Conservation (phyloP, 2,113 vertebrate species). For the Percina caprodes region DNA sequence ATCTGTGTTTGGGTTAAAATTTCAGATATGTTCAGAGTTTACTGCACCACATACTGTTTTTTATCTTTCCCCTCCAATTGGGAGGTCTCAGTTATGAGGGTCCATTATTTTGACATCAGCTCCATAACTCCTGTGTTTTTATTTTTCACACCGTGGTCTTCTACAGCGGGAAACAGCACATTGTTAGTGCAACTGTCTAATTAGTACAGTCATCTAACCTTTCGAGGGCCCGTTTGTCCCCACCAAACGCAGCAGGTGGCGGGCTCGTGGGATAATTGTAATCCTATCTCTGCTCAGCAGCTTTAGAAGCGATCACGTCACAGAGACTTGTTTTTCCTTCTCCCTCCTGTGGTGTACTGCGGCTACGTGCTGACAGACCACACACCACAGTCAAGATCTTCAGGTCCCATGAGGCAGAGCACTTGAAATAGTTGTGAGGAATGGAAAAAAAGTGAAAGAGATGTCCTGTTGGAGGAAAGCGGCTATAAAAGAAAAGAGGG, state of each 20-base stretch:
- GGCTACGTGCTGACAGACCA: conserved; percentile 31
- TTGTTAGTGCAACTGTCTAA: conserved; percentile 41
- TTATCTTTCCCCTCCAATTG: background rate
- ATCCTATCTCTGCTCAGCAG: background rate
- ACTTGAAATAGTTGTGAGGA: conserved; percentile 27
- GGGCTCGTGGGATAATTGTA: conserved; percentile 33
- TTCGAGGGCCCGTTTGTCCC: conserved; percentile 4
- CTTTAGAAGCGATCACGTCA: conserved; percentile 53
- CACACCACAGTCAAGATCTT: conserved; percentile 27
- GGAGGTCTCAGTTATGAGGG: conserved; percentile 2
- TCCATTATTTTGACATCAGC: conserved; percentile 25
- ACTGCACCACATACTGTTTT: background rate
- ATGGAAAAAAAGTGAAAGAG: conserved; percentile 34
- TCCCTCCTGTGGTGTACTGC: background rate
- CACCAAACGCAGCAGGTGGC: conserved; percentile 52
- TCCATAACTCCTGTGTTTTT: background rate
- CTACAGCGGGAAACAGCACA: conserved; percentile 7
- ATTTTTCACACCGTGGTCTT: conserved; percentile 4
- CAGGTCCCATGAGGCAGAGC: conserved; percentile 17
- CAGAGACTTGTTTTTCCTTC: background rate
- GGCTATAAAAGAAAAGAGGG: conserved; percentile 29
- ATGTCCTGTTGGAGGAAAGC: conserved; percentile 29
- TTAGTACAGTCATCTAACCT: conserved; percentile 59
- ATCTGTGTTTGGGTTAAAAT: conserved; percentile 9
- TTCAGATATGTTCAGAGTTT: background rate